phyloP scores from a whole-genome alignment of 2,113 vertebrate species.

The Poicephalus meyeri region DNA sequence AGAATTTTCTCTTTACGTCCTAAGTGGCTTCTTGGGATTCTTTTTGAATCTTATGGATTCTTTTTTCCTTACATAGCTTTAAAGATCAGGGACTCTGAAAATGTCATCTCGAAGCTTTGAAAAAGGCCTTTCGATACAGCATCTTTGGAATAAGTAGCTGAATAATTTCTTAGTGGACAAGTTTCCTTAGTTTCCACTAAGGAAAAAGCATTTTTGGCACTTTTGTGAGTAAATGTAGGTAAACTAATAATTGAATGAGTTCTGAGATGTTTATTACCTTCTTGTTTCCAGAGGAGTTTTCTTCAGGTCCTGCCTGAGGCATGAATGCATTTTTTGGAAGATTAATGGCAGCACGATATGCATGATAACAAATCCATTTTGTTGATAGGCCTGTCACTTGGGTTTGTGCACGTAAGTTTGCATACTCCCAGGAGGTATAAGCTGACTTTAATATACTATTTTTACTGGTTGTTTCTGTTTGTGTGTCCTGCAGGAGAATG shows the following conservation, averaged over 20 bases:
- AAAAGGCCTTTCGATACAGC: not conserved
- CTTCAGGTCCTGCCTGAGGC: not conserved
- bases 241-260: not conserved
- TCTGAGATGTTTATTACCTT: not conserved
- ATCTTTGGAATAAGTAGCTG: not conserved
- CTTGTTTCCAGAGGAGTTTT: not conserved
- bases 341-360: not conserved
- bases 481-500: conserved; percentile 81
- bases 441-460: not conserved
- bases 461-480: conserved; percentile 4
- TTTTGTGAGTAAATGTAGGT: not conserved
- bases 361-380: not conserved
- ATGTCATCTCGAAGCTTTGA: not conserved
- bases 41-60: not conserved
- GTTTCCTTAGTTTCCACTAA: not conserved
- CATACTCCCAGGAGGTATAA: not conserved
- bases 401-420: not conserved
- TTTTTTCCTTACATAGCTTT: not conserved
- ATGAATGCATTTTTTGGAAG: not conserved
- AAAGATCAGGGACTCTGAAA: not conserved
- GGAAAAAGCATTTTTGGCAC: not conserved
- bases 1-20: not conserved
- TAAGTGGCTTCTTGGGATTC: not conserved
- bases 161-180: not conserved
- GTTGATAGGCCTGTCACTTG: not conserved